Conservation (phyloP, 1,140 invertebrate species). For the Drusus annulatus region DNA sequence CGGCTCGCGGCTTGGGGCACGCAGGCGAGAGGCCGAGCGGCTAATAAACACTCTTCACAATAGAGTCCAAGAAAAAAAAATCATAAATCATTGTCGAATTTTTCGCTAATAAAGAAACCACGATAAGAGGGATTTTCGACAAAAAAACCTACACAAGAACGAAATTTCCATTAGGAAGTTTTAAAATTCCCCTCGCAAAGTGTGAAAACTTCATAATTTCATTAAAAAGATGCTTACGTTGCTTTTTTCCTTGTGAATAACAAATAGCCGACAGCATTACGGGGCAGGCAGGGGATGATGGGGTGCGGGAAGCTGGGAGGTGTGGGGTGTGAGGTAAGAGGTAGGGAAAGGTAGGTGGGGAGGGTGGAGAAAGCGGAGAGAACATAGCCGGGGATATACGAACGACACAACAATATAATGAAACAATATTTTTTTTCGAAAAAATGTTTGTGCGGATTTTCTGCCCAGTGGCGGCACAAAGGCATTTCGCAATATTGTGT, state of each 20-base stretch:
- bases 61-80: slow-evolving; percentile 37
- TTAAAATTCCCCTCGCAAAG: slow-evolving; percentile 55
- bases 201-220: slow-evolving; percentile 60
- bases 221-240: slow-evolving; percentile 60
- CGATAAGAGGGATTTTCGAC: slow-evolving; percentile 29
- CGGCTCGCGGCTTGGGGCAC: too few relatives aligned
- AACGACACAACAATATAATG: slow-evolving; percentile 3
- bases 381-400: neutral
- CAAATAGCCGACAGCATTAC: slow-evolving; percentile 53
- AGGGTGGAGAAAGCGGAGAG: neutral
- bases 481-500: neutral
- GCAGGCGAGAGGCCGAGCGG: slow-evolving; percentile 9
- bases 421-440: slow-evolving; percentile 35
- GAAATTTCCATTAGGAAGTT: slow-evolving; percentile 56
- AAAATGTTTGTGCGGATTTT: slow-evolving; percentile 24
- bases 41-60: slow-evolving; percentile 43
- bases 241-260: slow-evolving; percentile 60
- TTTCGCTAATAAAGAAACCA: slow-evolving; percentile 58
- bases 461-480: neutral
- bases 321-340: neutral
- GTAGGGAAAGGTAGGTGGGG: too few relatives aligned
- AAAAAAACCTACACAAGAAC: slow-evolving; percentile 40
- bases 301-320: neutral
- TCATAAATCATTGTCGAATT: slow-evolving; percentile 57
- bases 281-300: neutral